Conservation (phyloP, 2,113 vertebrate genomes). For the Callopanchax toddi region DNA sequence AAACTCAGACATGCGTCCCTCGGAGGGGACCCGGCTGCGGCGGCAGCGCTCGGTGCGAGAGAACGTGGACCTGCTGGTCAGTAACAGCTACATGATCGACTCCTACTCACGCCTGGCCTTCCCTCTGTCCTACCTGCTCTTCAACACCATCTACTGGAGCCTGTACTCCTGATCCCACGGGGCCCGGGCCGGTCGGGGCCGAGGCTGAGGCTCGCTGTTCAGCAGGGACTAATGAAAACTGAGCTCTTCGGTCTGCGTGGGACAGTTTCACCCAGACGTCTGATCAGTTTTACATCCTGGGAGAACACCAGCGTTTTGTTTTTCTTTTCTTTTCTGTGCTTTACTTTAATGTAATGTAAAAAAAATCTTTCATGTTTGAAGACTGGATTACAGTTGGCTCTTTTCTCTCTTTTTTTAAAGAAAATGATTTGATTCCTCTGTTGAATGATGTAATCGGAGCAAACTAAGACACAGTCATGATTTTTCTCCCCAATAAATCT, state of each 20-base stretch:
- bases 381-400: background rate
- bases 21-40: constrained; percentile 71
- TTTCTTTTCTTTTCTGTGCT: background rate
- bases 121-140: constrained; percentile 88
- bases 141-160: constrained; percentile 94
- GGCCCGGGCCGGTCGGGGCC: too few relatives aligned
- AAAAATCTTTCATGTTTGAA: background rate
- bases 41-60: constrained; percentile 82
- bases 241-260: background rate
- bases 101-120: constrained; percentile 91
- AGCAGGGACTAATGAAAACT: constrained; percentile 6
- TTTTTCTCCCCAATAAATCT: too few relatives aligned
- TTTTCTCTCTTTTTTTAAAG: background rate
- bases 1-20: constrained; percentile 50
- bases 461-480: too few relatives aligned
- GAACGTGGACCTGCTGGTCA: constrained; percentile 85
- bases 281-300: background rate
- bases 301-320: background rate
- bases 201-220: background rate
- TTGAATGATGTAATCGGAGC: too few relatives aligned
- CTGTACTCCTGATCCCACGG: constrained; percentile 81
- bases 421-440: too few relatives aligned
- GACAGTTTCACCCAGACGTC: background rate
- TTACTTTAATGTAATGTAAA: background rate
- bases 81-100: constrained; percentile 91